Conservation (phyloP, 1,140 invertebrate genomes). For the Xylocopa sonorina region DNA sequence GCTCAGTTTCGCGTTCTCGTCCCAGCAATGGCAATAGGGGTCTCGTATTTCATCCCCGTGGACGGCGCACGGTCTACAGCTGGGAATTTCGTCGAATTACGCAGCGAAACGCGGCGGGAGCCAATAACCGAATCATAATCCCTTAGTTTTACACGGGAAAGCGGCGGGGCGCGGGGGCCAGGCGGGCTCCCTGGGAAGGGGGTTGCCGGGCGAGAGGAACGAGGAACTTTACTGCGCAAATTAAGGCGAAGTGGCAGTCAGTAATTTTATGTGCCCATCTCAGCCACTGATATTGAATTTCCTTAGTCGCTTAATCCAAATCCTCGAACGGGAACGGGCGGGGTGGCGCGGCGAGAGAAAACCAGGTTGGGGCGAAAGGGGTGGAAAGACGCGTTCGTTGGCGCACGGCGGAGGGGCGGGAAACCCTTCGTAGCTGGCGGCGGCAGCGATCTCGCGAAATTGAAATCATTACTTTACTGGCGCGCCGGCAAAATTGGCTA, state of each 20-base stretch:
- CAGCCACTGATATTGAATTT: constrained; percentile 83
- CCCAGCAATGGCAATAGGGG: constrained; percentile 60
- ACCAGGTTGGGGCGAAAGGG: constrained; percentile 46
- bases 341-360: constrained; percentile 6
- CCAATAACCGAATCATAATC: constrained; percentile 80
- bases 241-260: constrained; percentile 81
- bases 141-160: constrained; percentile 74
- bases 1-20: constrained; percentile 32
- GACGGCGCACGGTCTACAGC: constrained; percentile 31
- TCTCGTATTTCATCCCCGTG: constrained; percentile 63
- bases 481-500: constrained; percentile 60
- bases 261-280: constrained; percentile 82
- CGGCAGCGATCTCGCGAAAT: constrained; percentile 79
- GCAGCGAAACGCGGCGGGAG: constrained; percentile 68
- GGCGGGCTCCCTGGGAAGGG: constrained; percentile 29
- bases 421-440: constrained; percentile 58
- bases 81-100: constrained; percentile 74
- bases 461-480: constrained; percentile 81
- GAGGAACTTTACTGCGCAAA: constrained; percentile 80
- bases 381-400: constrained; percentile 33
- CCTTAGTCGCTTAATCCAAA: constrained; percentile 81
- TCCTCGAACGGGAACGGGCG: constrained; percentile 63
- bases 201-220: constrained; percentile 30
- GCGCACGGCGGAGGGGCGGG: background rate
- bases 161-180: constrained; percentile 48